Conservation (phyloP, 2,797 vertebrate species). For the Hybognathus amarus region DNA sequence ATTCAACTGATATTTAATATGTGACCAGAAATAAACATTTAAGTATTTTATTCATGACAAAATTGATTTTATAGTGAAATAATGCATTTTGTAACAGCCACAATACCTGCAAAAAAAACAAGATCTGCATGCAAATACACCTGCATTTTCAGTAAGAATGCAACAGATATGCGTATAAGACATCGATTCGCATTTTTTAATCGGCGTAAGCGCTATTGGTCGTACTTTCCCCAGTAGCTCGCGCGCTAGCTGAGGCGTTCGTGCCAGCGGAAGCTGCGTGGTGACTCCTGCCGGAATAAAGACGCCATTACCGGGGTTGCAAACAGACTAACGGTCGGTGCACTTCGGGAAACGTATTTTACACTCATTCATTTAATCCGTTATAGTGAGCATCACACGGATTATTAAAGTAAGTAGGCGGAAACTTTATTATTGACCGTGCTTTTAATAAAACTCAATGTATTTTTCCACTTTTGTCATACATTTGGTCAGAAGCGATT, state of each 20-base stretch:
- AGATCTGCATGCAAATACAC: background rate
- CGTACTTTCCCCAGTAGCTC: slow-evolving; percentile 26
- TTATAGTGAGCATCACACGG: background rate
- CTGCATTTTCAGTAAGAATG: too few species aligned
- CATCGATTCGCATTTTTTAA: background rate
- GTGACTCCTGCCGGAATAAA: slow-evolving; percentile 77
- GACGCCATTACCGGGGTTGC: slow-evolving; percentile 76
- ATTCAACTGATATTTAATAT: background rate
- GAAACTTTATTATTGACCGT: background rate
- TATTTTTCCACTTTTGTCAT: slow-evolving; percentile 11
- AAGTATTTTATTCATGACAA: background rate
- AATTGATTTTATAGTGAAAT: slow-evolving; percentile 1
- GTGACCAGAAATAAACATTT: background rate
- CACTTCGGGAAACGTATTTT: background rate
- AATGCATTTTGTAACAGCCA: slow-evolving; percentile 9
- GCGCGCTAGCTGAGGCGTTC: slow-evolving; percentile 55
- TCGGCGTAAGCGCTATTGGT: slow-evolving; percentile 7
- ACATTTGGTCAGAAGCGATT: background rate
- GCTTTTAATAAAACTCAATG: background rate
- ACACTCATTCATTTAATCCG: background rate
- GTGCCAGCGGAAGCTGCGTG: slow-evolving; percentile 73
- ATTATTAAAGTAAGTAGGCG: background rate
- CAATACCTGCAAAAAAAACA: background rate
- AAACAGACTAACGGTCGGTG: slow-evolving; percentile 64
- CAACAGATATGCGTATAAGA: background rate